phyloP scores from a whole-genome alignment of 2,797 vertebrate species.

The Leuciscus waleckii region DNA sequence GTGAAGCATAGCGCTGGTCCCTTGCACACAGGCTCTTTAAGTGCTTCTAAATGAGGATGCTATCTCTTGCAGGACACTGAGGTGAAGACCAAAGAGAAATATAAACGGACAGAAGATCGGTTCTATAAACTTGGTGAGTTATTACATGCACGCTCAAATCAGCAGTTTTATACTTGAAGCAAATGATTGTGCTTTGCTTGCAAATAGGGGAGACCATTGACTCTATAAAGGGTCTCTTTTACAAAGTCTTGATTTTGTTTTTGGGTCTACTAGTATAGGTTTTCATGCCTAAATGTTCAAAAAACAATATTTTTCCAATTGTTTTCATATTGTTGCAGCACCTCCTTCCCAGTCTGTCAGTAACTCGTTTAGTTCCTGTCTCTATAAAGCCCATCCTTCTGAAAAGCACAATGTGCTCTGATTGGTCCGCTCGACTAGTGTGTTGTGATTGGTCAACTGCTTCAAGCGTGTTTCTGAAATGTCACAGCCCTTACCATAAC shows the following conservation, averaged over 20 bases:
- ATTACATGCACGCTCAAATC: neutral
- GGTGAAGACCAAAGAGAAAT: conserved; percentile 91
- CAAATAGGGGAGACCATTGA: neutral
- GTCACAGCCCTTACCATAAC: neutral
- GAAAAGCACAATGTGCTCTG: neutral
- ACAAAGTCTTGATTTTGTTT: neutral
- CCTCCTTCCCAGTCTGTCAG: neutral
- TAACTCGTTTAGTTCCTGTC: neutral
- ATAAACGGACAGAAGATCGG: conserved; percentile 89
- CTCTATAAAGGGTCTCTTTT: neutral
- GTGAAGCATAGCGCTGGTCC: neutral
- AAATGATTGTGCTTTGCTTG: neutral
- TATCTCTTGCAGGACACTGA: conserved; percentile 71
- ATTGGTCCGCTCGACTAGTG: neutral
- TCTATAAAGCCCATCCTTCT: neutral
- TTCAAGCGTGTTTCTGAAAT: neutral
- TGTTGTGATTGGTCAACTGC: neutral
- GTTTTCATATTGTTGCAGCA: neutral
- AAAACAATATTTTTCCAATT: neutral
- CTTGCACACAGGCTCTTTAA: neutral
- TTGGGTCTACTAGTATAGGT: neutral
- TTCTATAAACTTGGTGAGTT: conserved; percentile 93
- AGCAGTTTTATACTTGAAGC: neutral
- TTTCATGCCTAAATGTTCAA: neutral
- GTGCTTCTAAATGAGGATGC: conserved; percentile 18